A percentile compares a stretch with the other conserved stretches of the same genome.
Evolutionary conservation across 2,113 vertebrate species (phyloP).

Genomic region (Macquaria ambigua): DNA sequence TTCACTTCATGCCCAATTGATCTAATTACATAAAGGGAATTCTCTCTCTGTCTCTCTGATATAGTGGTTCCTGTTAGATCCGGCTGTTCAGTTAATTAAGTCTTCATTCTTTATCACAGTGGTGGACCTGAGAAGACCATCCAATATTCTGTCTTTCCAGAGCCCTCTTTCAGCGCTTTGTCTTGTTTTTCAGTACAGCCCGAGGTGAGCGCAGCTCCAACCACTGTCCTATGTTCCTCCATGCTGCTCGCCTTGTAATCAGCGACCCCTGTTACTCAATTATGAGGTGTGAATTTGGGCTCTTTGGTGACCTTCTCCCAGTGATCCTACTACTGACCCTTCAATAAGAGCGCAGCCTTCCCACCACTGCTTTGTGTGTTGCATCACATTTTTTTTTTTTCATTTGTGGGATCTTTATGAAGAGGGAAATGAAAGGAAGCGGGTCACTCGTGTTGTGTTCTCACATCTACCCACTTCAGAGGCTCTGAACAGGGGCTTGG

Average conservation of each 20-base stretch:
- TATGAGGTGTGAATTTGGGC: slow-evolving; percentile 84
- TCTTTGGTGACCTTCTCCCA: slow-evolving; percentile 85
- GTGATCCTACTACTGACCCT: slow-evolving; percentile 84
- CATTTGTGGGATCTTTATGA: slow-evolving; percentile 87
- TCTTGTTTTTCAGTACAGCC: slow-evolving; percentile 60
- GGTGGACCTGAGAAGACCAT: slow-evolving; percentile 72
- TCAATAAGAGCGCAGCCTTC: slow-evolving; percentile 79
- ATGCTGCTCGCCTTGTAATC: slow-evolving; percentile 74
- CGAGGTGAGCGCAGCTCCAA: slow-evolving; percentile 40
- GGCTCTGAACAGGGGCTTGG: slow-evolving; percentile 72
- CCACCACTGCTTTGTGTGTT: slow-evolving; percentile 75
- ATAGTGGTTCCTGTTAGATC: slow-evolving; percentile 75
- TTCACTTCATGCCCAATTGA: slow-evolving; percentile 87
- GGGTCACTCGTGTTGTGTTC: slow-evolving; percentile 79
- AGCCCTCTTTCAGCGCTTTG: slow-evolving; percentile 53
- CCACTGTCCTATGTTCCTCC: slow-evolving; percentile 54
- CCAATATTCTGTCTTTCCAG: slow-evolving; percentile 69
- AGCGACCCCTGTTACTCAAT: slow-evolving; percentile 83
- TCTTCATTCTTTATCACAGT: slow-evolving; percentile 82
- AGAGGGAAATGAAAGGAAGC: slow-evolving; percentile 85
- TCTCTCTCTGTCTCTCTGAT: slow-evolving; percentile 73
- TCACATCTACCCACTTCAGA: slow-evolving; percentile 83
- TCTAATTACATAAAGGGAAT: slow-evolving; percentile 85
- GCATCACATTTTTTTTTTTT: slow-evolving; percentile 79
- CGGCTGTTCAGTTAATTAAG: slow-evolving; percentile 84